phyloP scores from a whole-genome alignment of 2,888 invertebrate genomes.

The Zygaena filipendulae region DNA sequence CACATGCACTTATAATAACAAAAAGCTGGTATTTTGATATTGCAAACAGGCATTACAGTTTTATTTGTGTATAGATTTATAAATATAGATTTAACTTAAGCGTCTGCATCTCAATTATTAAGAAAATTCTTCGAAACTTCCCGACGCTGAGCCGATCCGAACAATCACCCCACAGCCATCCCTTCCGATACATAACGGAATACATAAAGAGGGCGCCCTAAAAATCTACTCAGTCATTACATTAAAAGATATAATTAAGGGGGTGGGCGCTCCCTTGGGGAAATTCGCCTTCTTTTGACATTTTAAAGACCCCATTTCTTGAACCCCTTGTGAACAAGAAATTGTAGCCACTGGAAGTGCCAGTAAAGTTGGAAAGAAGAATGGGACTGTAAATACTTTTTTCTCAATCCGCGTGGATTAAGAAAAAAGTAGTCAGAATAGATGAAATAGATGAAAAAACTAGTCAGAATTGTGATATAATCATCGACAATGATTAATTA shows the following conservation, averaged over 20 bases:
- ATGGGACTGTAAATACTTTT: too few species aligned
- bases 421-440: slow-evolving; percentile 2
- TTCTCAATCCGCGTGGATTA: neutral
- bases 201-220: slow-evolving; percentile 38
- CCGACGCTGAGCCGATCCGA: too few species aligned
- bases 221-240: slow-evolving; percentile 65
- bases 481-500: too few species aligned
- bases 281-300: slow-evolving; percentile 64
- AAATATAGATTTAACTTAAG: too few species aligned
- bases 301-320: slow-evolving; percentile 63
- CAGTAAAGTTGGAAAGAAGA: too few species aligned
- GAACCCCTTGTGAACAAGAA: slow-evolving; percentile 28
- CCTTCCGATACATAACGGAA: slow-evolving; percentile 26
- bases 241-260: slow-evolving; percentile 68
- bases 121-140: neutral
- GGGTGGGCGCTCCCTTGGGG: slow-evolving; percentile 48
- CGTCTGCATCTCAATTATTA: too few species aligned
- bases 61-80: too few species aligned
- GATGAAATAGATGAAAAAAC: slow-evolving; percentile 8
- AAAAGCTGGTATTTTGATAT: too few species aligned
- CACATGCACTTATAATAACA: too few species aligned
- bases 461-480: too few species aligned
- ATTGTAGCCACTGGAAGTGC: slow-evolving; percentile 8
- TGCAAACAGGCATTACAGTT: too few species aligned
- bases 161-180: slow-evolving; percentile 11